Conservation (phyloP, 37 sponge, comb jelly and placozoan species). For the Oopsacas minuta region DNA sequence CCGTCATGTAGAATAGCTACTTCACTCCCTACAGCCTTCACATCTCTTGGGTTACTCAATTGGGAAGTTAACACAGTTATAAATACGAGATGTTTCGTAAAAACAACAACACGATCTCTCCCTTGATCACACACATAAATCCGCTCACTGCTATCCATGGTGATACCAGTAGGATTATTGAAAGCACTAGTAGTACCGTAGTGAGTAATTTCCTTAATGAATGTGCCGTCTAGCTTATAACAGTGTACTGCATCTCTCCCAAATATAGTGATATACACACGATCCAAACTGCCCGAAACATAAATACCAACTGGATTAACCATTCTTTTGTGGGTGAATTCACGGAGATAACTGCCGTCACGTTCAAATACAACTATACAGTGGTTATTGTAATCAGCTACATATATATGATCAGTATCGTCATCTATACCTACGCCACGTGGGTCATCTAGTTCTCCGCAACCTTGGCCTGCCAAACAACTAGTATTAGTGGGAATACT, state of each 20-base stretch:
- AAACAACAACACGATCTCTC: neutral
- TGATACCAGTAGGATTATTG: neutral
- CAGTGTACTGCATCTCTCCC: conserved; percentile 9
- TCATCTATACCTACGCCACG: neutral
- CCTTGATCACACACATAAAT: neutral
- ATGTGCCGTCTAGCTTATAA: neutral
- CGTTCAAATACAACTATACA: neutral
- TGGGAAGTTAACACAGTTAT: neutral
- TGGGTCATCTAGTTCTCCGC: neutral
- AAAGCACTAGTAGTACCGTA: neutral
- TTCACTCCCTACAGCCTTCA: neutral
- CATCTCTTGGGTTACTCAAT: neutral
- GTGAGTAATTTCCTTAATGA: neutral
- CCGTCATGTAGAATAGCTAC: neutral
- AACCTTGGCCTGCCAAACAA: neutral
- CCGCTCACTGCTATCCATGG: neutral
- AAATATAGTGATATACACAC: neutral
- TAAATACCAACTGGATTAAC: neutral
- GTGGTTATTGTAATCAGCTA: neutral
- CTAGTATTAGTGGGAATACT: neutral
- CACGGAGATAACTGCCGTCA: neutral
- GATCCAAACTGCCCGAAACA: neutral
- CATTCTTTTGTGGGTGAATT: neutral
- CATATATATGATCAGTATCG: neutral
- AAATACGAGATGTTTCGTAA: neutral